Percentiles rank a stretch among this genome's conserved stretches.
These are phyloP conservation scores for Nephrotoma flavescens DNA, from an alignment of 2,888 invertebrate species.

Conservation along the genomic window DNA sequence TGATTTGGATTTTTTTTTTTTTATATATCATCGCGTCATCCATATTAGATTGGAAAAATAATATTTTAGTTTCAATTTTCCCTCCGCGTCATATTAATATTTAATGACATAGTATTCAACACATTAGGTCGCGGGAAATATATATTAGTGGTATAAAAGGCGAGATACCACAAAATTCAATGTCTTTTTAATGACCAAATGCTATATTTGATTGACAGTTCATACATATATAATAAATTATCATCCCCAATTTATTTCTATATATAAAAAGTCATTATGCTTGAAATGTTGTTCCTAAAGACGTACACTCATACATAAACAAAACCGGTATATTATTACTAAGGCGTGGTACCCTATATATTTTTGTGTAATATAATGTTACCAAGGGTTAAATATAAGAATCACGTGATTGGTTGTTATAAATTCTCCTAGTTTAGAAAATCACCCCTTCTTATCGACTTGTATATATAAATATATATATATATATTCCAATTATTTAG, in stretches of 20 bases:
- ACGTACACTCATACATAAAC: background rate
- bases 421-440: background rate
- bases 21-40: background rate
- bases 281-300: background rate
- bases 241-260: background rate
- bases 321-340: background rate
- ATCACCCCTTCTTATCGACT: background rate
- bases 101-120: background rate
- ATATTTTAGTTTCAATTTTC: background rate
- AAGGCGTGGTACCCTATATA: background rate
- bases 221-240: background rate
- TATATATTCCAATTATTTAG: too few species aligned
- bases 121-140: background rate
- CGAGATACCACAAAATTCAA: background rate
- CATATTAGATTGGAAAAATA: background rate
- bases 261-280: background rate
- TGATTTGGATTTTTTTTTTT: background rate
- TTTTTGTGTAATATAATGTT: background rate
- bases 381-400: background rate
- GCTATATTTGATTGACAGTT: background rate
- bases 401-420: background rate
- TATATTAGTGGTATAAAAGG: too few species aligned
- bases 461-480: background rate
- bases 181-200: background rate
- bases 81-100: background rate